A percentile compares a stretch with the other conserved stretches of the same genome.
phyloP scores from a whole-genome alignment of 2,797 vertebrate genomes.

The Poeciliopsis turneri region DNA sequence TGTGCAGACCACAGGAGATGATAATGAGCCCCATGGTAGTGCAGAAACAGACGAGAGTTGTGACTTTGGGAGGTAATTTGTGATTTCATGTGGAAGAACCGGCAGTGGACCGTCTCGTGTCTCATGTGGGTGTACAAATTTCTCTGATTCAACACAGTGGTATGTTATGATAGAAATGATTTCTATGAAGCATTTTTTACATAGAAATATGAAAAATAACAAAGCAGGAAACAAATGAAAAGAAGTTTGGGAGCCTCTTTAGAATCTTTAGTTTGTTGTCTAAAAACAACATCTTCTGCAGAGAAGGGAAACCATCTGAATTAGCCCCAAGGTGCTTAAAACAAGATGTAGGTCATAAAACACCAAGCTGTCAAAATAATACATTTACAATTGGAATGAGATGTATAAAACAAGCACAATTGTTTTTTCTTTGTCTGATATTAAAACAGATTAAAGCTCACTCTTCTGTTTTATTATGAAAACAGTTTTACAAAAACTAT shows the following conservation, averaged over 20 bases:
- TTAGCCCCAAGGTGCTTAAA: too few species aligned
- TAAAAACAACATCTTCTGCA: too few species aligned
- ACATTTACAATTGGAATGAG: background rate
- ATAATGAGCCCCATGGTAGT: slow-evolving; percentile 26
- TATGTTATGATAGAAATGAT: background rate
- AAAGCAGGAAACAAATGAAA: too few species aligned
- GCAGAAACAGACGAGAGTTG: slow-evolving; percentile 26
- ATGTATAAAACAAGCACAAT: background rate
- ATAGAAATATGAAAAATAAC: background rate
- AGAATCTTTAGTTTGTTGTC: too few species aligned
- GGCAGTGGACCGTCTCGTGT: slow-evolving; percentile 35
- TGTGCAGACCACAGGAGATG: slow-evolving; percentile 20
- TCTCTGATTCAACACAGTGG: background rate
- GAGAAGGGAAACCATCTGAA: too few species aligned
- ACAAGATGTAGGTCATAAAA: background rate
- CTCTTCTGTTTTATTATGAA: background rate
- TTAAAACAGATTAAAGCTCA: background rate
- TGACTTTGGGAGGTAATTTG: slow-evolving; percentile 44
- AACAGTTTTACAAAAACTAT: background rate
- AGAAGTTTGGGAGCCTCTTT: too few species aligned
- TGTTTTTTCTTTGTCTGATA: background rate
- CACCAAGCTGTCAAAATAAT: background rate
- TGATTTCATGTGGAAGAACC: slow-evolving; percentile 39
- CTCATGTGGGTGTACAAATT: background rate
- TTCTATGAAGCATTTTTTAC: background rate